Evolutionary conservation across 2,113 vertebrate genomes (phyloP).

Genomic region (Pseudorhombus dupliciocellatus): DNA sequence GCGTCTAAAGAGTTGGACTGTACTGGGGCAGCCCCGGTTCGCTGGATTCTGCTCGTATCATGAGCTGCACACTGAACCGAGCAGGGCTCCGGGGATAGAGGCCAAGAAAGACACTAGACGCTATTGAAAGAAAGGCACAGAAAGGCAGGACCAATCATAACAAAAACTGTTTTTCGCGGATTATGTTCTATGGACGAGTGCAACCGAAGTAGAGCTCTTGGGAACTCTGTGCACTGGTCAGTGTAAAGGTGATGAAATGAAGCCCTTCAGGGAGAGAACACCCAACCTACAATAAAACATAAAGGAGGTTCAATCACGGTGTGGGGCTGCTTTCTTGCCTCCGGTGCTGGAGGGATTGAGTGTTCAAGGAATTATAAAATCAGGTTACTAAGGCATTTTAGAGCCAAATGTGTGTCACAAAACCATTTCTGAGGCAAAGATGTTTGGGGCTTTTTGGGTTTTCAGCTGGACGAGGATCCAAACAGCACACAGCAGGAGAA

Average conservation of each 20-base stretch:
- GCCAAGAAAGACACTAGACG: not conserved
- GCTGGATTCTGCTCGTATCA: not conserved
- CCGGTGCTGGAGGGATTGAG: not conserved
- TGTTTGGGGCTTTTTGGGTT: too few species aligned
- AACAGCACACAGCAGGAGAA: not conserved
- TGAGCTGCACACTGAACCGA: not conserved
- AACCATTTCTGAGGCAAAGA: not conserved
- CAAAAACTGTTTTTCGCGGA: too few species aligned
- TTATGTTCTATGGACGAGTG: not conserved
- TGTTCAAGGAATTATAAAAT: not conserved
- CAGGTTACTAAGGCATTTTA: not conserved
- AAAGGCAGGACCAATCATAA: not conserved
- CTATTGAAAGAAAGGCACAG: not conserved
- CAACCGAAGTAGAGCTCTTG: not conserved
- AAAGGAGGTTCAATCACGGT: not conserved
- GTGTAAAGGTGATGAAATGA: not conserved
- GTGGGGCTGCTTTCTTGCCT: not conserved
- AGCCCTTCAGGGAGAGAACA: not conserved
- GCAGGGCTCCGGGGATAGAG: too few species aligned
- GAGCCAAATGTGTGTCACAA: not conserved
- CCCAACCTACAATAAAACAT: not conserved
- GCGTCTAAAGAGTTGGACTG: not conserved
- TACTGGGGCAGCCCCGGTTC: not conserved
- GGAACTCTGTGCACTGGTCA: not conserved
- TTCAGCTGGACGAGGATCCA: not conserved